A percentile compares a stretch with the other conserved stretches of the same genome.
These are phyloP conservation scores for Oryzias javanicus DNA, from an alignment of 2,113 vertebrate genomes.

Conservation along the genomic window DNA sequence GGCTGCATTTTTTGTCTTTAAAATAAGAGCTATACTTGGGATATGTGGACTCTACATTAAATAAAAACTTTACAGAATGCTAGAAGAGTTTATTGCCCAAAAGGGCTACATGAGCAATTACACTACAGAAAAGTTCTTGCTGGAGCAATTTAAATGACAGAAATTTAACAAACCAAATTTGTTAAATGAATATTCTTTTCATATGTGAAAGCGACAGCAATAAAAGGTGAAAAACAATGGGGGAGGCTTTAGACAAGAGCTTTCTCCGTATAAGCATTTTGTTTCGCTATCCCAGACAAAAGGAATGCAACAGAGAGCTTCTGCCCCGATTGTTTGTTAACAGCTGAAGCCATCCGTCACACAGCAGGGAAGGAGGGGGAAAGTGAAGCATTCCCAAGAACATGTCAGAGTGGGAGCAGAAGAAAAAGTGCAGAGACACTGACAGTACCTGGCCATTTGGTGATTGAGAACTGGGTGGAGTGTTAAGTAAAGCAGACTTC, in stretches of 20 bases:
- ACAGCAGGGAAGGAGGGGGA: constrained; percentile 54
- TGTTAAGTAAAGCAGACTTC: constrained; percentile 52
- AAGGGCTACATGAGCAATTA: too few relatives aligned
- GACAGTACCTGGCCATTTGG: constrained; percentile 76
- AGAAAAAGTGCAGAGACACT: constrained; percentile 39
- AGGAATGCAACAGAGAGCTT: constrained; percentile 71
- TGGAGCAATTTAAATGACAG: background rate
- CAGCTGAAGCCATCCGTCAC: constrained; percentile 77
- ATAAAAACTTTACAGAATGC: too few relatives aligned
- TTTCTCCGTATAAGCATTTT: constrained; percentile 54
- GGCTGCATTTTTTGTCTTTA: too few relatives aligned
- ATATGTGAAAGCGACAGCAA: constrained; percentile 38
- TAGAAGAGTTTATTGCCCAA: too few relatives aligned
- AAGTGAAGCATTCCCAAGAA: constrained; percentile 53
- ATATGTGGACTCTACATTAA: too few relatives aligned
- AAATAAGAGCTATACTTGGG: too few relatives aligned
- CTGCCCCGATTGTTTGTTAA: constrained; percentile 67
- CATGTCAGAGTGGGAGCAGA: constrained; percentile 31
- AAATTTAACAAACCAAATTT: constrained; percentile 25
- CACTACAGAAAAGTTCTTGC: too few relatives aligned
- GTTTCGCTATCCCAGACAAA: constrained; percentile 57
- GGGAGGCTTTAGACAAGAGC: constrained; percentile 30
- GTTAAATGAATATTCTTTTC: constrained; percentile 43
- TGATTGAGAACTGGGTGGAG: constrained; percentile 59
- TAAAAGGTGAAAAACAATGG: constrained; percentile 37